Evolutionary conservation across 2,113 vertebrate species (phyloP).

Genomic region (Aphyosemion australe): DNA sequence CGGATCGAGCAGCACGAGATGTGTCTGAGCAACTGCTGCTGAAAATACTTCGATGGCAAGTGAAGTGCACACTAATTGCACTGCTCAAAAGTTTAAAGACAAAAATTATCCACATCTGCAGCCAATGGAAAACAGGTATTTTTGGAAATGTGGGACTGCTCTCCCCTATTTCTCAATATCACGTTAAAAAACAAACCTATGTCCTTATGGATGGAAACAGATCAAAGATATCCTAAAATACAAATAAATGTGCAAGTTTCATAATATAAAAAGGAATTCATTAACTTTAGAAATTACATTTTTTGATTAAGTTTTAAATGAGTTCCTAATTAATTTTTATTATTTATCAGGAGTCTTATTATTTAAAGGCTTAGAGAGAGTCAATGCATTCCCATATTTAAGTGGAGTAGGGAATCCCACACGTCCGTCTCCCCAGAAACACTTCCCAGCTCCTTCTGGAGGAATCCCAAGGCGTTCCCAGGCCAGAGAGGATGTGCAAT

Average conservation of each 20-base stretch:
- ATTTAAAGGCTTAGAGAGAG: not conserved
- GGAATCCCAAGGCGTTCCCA: too few relatives aligned
- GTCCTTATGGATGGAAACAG: too few relatives aligned
- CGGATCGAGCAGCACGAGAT: not conserved
- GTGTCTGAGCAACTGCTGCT: not conserved
- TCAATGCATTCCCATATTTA: too few relatives aligned
- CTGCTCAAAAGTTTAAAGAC: not conserved
- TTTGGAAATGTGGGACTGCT: not conserved
- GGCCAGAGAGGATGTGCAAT: too few relatives aligned
- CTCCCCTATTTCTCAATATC: not conserved
- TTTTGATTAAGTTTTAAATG: too few relatives aligned
- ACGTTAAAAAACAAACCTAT: not conserved
- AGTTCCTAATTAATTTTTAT: too few relatives aligned
- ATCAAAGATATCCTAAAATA: too few relatives aligned
- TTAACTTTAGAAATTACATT: too few relatives aligned
- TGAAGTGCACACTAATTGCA: not conserved
- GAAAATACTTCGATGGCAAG: conserved; percentile 7
- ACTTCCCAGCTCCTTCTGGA: too few relatives aligned
- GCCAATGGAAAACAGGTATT: not conserved
- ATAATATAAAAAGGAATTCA: not conserved
- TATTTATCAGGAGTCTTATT: too few relatives aligned
- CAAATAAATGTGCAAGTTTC: not conserved
- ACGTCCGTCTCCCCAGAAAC: too few relatives aligned
- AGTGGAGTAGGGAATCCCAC: too few relatives aligned
- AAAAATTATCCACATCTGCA: not conserved